Evolutionary conservation across 2,888 invertebrate genomes (phyloP).

Genomic region (Palloptera scutellata): DNA sequence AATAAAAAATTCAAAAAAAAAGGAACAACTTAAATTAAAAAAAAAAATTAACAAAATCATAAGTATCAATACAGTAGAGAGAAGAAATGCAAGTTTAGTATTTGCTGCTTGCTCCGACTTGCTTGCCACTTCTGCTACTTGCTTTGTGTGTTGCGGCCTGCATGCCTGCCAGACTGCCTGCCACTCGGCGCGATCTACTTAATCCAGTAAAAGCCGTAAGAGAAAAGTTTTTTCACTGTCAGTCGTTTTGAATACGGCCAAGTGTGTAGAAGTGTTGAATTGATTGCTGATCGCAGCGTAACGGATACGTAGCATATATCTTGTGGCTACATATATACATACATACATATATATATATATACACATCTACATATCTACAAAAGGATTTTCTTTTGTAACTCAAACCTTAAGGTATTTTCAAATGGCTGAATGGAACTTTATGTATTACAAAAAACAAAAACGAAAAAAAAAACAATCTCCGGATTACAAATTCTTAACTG

Average conservation of each 20-base stretch:
- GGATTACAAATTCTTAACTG: no score
- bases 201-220: constrained; percentile 53
- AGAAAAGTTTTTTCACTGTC: constrained; percentile 54
- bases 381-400: no score
- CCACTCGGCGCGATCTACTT: constrained; percentile 39
- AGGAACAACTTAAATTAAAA: constrained; percentile 20
- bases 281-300: background rate
- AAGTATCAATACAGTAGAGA: constrained; percentile 2
- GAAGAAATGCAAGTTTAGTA: constrained; percentile 3
- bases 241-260: constrained; percentile 48
- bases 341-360: background rate
- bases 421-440: no score
- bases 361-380: background rate
- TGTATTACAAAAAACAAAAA: no score
- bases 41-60: constrained; percentile 23
- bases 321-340: background rate
- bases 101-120: no score
- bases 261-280: constrained; percentile 48
- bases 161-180: background rate
- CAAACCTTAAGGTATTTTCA: no score
- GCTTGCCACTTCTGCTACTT: no score
- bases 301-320: background rate
- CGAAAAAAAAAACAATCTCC: no score
- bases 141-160: background rate
- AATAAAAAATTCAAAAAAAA: constrained; percentile 32